Base-by-base conservation (phyloP, 2,888 invertebrate species). In the Morpho achilles region DNA sequence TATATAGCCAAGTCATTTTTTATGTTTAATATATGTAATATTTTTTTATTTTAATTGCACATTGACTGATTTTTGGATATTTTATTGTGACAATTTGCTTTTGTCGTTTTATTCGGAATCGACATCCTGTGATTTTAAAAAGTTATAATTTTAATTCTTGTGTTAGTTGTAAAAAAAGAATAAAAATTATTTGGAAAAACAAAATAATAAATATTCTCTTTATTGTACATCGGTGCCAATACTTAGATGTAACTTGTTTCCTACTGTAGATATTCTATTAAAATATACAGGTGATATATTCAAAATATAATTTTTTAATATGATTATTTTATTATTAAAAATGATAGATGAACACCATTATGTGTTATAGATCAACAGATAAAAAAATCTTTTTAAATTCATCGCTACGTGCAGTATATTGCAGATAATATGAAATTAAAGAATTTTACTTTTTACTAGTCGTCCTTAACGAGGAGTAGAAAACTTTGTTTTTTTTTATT, bases 161-260 rank as follows among this genome's bases (percentile, higher is more conserved):
- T 58, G 49, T 46, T 57, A 60, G 8, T 7, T 51, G 16, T 57
- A 57, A 9, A 48, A 55, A 53, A 58, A 57, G 40, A 53, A 22
- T 56, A 53, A 32, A 10, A 52, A n/a, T 41, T 58, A 41, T 58
- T 8, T 62, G 41, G 16, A 47, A 43, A 56, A 58, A 46, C 54
- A 47, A 59, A 58, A 47, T 45, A 50, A 46, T 39, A 7, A 53
- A 50, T 45, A 43, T 43, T 32, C 49, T 60, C 56, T 63, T 63
- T 63, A 61, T 58, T 60, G 32, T 61, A 55, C 46, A 44, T 63
- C 58, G 55, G 63, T 65, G 65, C 65, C 65, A 65, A 65, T 52
- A 59, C 53, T 58, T 60, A 60, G 58, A 45, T 57, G 47, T 57
- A 51, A 50, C n/a, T 48, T 48, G 48, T 48, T 49, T 10, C 23